Conservation (phyloP, 2,113 vertebrate genomes). For the Isurus oxyrinchus region DNA sequence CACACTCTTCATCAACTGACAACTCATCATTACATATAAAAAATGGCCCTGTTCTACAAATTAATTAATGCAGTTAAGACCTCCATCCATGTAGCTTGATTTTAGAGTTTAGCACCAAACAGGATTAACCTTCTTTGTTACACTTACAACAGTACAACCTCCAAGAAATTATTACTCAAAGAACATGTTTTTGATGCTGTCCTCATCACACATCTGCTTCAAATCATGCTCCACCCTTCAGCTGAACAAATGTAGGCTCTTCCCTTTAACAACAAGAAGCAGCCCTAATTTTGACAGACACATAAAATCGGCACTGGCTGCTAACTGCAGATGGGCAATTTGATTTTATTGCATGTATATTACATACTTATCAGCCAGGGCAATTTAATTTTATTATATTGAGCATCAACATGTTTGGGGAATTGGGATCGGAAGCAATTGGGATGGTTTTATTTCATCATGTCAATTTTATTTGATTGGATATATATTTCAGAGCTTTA, state of each 20-base stretch:
- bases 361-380: background rate
- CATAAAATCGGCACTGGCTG: background rate
- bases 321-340: background rate
- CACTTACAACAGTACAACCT: background rate
- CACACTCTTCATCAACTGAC: too few relatives aligned
- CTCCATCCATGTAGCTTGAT: background rate
- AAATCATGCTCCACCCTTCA: background rate
- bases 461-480: background rate
- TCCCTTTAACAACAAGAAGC: background rate
- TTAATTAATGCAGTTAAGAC: background rate
- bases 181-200: background rate
- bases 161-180: background rate
- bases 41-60: background rate
- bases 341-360: background rate
- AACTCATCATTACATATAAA: too few relatives aligned
- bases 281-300: background rate
- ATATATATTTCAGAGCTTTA: background rate
- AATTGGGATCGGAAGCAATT: background rate
- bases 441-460: background rate
- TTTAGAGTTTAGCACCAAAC: background rate
- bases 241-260: background rate
- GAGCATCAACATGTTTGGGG: background rate
- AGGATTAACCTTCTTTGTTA: background rate
- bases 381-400: slow-evolving; percentile 16
- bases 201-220: background rate